Conservation (phyloP, 2,113 vertebrate species). For the Ammodytes dubius region DNA sequence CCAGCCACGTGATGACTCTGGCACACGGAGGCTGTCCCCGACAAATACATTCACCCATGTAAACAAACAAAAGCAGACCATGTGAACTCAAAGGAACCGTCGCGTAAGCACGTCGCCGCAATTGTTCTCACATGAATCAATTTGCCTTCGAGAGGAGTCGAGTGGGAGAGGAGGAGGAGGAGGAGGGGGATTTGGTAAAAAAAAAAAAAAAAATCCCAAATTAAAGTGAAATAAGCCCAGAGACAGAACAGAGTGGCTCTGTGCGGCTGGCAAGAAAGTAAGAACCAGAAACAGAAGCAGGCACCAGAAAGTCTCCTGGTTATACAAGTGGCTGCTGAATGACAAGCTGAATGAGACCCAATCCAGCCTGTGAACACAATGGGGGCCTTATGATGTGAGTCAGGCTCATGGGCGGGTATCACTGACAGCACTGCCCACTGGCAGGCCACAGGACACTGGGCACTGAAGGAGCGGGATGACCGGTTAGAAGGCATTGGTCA, state of each 20-base stretch:
- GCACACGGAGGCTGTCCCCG: conserved; percentile 39
- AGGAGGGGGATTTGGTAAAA: conserved; percentile 47
- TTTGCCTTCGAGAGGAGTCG: conserved; percentile 29
- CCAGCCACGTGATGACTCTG: conserved; percentile 45
- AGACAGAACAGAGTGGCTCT: conserved; percentile 77
- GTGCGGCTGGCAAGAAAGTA: conserved; percentile 72
- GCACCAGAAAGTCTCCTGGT: conserved; percentile 84
- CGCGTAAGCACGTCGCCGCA: conserved; percentile 16
- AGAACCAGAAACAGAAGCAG: conserved; percentile 78
- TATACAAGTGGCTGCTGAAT: conserved; percentile 82
- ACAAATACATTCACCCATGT: conserved; percentile 54
- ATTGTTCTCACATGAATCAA: conserved; percentile 60
- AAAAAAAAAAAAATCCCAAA: conserved; percentile 57
- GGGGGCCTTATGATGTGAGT: conserved; percentile 82
- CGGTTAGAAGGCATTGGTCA: conserved; percentile 49
- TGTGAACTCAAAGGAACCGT: conserved; percentile 40
- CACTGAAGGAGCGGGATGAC: conserved; percentile 49
- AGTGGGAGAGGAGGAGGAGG: conserved; percentile 41
- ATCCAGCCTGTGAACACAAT: conserved; percentile 82
- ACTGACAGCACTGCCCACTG: conserved; percentile 74
- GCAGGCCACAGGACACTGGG: conserved; percentile 72
- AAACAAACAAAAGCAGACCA: conserved; percentile 55
- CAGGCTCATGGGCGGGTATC: conserved; percentile 78
- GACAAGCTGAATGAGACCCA: conserved; percentile 81
- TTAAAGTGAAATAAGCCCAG: conserved; percentile 66